These are phyloP conservation scores for Oligia fasciuncula DNA, from an alignment of 2,888 invertebrate genomes.

Conservation along the genomic window DNA sequence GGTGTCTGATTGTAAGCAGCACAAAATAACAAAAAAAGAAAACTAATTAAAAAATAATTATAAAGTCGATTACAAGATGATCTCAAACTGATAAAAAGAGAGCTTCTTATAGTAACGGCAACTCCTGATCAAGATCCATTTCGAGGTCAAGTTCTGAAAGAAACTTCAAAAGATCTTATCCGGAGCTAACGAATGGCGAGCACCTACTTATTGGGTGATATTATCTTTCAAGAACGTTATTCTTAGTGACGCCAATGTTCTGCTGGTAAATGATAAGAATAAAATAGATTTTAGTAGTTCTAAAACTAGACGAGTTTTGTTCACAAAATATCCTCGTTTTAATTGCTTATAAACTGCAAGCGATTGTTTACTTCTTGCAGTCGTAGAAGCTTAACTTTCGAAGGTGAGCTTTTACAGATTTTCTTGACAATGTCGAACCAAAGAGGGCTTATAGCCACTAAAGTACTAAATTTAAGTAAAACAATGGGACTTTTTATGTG, in stretches of 20 bases:
- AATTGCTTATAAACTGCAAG: background rate
- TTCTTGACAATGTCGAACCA: background rate
- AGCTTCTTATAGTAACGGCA: slow-evolving; percentile 63
- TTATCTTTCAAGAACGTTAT: slow-evolving; percentile 46
- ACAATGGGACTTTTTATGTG: background rate
- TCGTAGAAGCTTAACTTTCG: background rate
- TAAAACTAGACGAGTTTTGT: background rate
- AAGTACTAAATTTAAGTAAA: background rate
- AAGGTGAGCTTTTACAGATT: background rate
- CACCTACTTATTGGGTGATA: slow-evolving; percentile 56
- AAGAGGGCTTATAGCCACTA: background rate
- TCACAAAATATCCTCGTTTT: background rate
- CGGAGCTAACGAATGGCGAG: slow-evolving; percentile 39
- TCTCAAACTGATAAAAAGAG: slow-evolving; percentile 52
- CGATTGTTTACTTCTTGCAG: background rate
- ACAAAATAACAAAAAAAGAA: background rate
- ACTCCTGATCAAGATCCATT: slow-evolving; percentile 65
- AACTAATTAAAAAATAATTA: slow-evolving; percentile 13
- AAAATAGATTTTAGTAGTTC: slow-evolving; percentile 20
- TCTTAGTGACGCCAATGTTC: slow-evolving; percentile 33
- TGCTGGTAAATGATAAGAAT: slow-evolving; percentile 34
- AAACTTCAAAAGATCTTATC: slow-evolving; percentile 61
- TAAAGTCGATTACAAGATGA: slow-evolving; percentile 28
- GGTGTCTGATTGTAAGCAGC: background rate
- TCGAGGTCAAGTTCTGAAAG: slow-evolving; percentile 66